A percentile compares a stretch with the other conserved stretches of the same genome.
Evolutionary conservation across 2,797 vertebrate species (phyloP).

Genomic region (Chelon auratus): DNA sequence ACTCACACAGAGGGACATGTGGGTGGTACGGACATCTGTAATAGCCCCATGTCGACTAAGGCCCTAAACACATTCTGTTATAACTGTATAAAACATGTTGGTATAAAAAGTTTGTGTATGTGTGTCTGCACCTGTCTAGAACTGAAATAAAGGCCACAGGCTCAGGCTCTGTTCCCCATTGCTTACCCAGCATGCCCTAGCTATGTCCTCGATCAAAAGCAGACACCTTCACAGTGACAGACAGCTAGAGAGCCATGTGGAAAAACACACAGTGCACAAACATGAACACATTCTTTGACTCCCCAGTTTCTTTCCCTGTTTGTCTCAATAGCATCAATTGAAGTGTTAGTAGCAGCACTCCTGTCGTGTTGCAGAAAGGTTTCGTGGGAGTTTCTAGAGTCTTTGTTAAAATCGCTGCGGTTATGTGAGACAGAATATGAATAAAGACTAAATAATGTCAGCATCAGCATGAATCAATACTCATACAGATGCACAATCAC

Average conservation of each 20-base stretch:
- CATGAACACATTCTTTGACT: constrained; percentile 32
- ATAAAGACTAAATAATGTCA: constrained; percentile 84
- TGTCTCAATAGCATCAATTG: constrained; percentile 66
- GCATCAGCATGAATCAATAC: constrained; percentile 82
- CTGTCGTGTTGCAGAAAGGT: constrained; percentile 81
- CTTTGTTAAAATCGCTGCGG: constrained; percentile 74
- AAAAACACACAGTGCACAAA: constrained; percentile 19
- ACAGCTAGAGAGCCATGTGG: constrained; percentile 47
- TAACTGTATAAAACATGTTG: constrained; percentile 37
- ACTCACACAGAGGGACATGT: constrained; percentile 29
- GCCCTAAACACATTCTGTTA: constrained; percentile 30
- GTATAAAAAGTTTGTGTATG: constrained; percentile 35
- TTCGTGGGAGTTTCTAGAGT: constrained; percentile 62
- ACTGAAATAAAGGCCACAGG: constrained; percentile 73
- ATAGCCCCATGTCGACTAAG: constrained; percentile 34
- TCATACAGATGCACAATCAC: constrained; percentile 80
- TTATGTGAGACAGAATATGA: constrained; percentile 78
- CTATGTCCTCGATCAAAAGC: constrained; percentile 67
- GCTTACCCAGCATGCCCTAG: constrained; percentile 73
- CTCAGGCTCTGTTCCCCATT: constrained; percentile 63
- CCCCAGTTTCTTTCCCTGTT: constrained; percentile 41
- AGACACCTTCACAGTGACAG: constrained; percentile 62
- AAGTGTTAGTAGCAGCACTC: constrained; percentile 63
- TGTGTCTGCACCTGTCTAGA: constrained; percentile 13
- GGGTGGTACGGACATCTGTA: constrained; percentile 35